phyloP scores from a whole-genome alignment of 2,113 vertebrate species.

The Donacobius atricapilla region DNA sequence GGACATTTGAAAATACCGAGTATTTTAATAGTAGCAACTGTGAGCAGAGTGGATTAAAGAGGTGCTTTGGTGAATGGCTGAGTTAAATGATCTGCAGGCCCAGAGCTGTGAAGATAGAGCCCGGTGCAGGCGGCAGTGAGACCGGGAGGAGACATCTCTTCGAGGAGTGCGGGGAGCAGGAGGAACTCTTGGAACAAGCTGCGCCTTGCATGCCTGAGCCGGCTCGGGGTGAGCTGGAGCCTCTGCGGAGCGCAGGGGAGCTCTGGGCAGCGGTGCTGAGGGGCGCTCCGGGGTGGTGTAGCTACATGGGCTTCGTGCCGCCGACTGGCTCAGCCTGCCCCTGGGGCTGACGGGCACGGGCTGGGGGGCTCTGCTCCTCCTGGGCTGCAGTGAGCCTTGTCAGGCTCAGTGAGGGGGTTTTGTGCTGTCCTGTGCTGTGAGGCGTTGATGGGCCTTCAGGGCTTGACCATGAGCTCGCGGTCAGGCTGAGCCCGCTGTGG shows the following conservation, averaged over 20 bases:
- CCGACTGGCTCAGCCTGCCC: rapidly evolving
- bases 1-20: background rate
- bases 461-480: background rate
- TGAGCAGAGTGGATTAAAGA: background rate
- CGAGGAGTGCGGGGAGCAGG: background rate
- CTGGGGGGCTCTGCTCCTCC: background rate
- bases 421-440: background rate
- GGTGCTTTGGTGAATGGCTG: background rate
- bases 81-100: background rate
- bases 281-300: background rate
- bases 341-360: rapidly evolving
- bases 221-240: background rate
- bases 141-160: background rate
- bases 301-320: background rate
- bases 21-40: background rate
- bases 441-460: background rate
- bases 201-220: background rate
- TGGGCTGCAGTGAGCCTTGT: background rate
- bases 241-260: rapidly evolving
- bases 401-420: background rate
- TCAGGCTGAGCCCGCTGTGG: background rate
- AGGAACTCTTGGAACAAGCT: background rate
- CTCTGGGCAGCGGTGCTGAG: background rate
- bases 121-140: rapidly evolving
- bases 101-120: background rate